Base-by-base conservation (phyloP, 2,888 invertebrate species). In the Agapetus fuscipes region DNA sequence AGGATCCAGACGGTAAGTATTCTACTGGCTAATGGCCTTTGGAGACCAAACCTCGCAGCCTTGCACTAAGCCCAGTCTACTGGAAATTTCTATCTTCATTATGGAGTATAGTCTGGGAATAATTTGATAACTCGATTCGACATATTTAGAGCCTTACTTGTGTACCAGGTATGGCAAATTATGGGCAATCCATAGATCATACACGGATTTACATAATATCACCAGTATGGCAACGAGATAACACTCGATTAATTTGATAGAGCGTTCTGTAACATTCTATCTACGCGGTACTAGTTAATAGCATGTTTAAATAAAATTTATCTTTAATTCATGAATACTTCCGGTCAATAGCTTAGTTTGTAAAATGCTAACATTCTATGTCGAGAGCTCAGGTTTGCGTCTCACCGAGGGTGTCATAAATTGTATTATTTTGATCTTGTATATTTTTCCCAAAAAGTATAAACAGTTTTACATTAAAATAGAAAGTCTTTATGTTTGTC, bases 41-140 rank as follows among this genome's bases (percentile, higher is more conserved):
- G 28, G n/a, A 6, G 10, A 28, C 11, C 13, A 28, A 7, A 5
- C 28, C 12, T 28, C 28, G 5, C 12, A n/a, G n/a, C n/a, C n/a
- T n/a, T n/a, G 4, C 28, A 12, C 13, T 28, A 4, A 20, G 10
- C 9, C 30, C 17, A 24, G 29, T 36, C 29, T 17, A 30, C 36
- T 15, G 24, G 28, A 20, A 36, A 36, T 36, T 30, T 16, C 36
- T 36, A 17, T 29, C 36, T 29, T 36, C 36, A 30, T 36, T 30
- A 36, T 29, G 17, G 26, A 30, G 16, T 36, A 13, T 26, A 26
- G 29, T 20, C 29, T 28, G 12, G 10, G 36, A 30, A 29, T 36
- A 36, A 36, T 36, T 36, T 15, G 17, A 36, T 36, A 36, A 29
- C 17, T 30, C 20, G 4, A 20, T 20, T 9, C 20, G 20, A 9